Evolutionary conservation across 1,140 invertebrate genomes (phyloP).

Genomic region (Bombus polaris): DNA sequence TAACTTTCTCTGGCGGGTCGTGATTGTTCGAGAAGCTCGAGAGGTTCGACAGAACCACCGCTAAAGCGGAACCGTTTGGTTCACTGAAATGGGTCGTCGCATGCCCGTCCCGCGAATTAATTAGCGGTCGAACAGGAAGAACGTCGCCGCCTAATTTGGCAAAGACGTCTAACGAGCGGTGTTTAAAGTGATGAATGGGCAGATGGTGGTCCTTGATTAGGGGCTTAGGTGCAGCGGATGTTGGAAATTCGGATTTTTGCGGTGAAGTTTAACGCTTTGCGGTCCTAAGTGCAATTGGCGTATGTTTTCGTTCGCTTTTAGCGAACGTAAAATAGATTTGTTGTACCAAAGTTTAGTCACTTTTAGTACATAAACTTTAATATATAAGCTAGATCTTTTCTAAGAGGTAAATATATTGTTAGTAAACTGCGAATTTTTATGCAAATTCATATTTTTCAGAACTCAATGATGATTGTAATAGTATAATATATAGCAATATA

Average conservation of each 20-base stretch:
- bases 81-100: constrained; percentile 3
- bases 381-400: no score
- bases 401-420: no score
- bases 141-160: constrained; percentile 17
- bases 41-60: not conserved
- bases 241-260: not conserved
- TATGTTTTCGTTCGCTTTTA: no score
- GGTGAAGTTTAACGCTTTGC: not conserved
- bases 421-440: not conserved
- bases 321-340: no score
- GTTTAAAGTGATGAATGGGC: not conserved
- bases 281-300: accelerated
- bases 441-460: not conserved
- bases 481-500: no score
- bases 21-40: constrained; percentile 37
- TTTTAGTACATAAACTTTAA: no score
- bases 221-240: no score
- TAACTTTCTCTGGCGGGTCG: constrained; percentile 39
- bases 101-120: constrained; percentile 11
- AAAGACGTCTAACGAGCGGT: constrained; percentile 14
- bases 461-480: not conserved
- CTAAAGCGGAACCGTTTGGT: not conserved
- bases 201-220: not conserved
- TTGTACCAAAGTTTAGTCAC: no score
- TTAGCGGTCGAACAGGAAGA: constrained; percentile 14